Conservation (phyloP, 37 sponge, comb jelly and placozoan genomes). For the Halichondria panicea region DNA sequence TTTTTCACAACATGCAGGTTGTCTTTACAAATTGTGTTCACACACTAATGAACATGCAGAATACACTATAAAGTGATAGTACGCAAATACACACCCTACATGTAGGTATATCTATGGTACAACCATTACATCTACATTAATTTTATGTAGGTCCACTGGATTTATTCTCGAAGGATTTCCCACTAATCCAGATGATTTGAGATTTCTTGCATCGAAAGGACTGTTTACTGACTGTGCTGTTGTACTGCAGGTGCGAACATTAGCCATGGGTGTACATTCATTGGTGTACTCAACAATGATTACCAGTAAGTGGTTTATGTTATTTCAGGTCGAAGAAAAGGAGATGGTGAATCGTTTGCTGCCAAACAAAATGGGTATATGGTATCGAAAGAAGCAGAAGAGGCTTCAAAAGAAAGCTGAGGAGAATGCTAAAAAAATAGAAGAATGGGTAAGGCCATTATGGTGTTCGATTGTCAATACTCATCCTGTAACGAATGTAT, state of each 20-base stretch:
- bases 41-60: no score
- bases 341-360: conserved; percentile 72
- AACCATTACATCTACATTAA: no score
- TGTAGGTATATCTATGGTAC: no score
- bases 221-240: conserved; percentile 85
- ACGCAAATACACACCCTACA: no score
- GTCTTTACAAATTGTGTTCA: no score
- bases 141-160: conserved; percentile 87
- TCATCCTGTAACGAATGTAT: not conserved
- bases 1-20: no score
- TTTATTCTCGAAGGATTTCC: conserved; percentile 97
- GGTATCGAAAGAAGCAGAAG: conserved; percentile 77
- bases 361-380: conserved; percentile 65
- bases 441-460: conserved; percentile 81
- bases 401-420: conserved; percentile 36
- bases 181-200: conserved; percentile 67
- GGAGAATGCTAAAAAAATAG: conserved; percentile 34
- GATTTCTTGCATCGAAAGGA: conserved; percentile 63
- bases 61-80: no score
- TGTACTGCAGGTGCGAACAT: conserved; percentile 56
- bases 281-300: not conserved
- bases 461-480: no score
- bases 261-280: not conserved
- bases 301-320: not conserved
- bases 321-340: conserved; percentile 43